Evolutionary conservation across 1,140 invertebrate species (phyloP), one percentile per base, ranked within the genome.

Genomic region (Drosophila pachea): DNA sequence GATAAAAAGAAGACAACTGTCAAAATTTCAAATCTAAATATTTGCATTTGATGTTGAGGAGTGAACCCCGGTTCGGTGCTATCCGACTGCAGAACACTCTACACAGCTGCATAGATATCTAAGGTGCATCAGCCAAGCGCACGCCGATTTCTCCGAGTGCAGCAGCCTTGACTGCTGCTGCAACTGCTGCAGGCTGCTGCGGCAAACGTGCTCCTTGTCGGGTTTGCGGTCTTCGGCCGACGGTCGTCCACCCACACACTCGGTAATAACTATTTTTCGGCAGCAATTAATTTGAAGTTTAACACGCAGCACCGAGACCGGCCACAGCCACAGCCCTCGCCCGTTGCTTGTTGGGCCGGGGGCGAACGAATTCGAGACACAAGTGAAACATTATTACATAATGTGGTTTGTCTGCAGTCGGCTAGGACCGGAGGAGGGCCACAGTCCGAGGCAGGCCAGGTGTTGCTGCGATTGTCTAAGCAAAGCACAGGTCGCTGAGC

Each of bases 231-330:
- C 53, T 63, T 29, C 69, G 65, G 60, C 73, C 81, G 79, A 74
- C 81, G 74, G 56, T 52, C 22, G 38, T 36, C 56, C 49, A 36
- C 55, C 38, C 60, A 61, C 42, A 43, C 48, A 29, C 45, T 33
- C 35, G 36, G 48, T 64, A 65, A 68, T 73, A 66, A 70, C 68
- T 53, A 74, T 78, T 84, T 84, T 84, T 77, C 61, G 82, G 70
- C 56, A 72, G 81, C 76, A 84, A 84, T 84, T 86, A 84, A 86
- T 79, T 86, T 81, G 53, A 72, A 86, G 73, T 86, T 84, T 74
- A 81, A 66, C 55, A 76, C 74, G 66, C 70, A 69, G 59, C 68
- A 55, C 47, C 53, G 61, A n/a, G 52, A 52, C 32, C 38, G 49
- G 22, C 48, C 56, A 35, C 22, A 12, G 48, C 38, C 29, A 9